Conservation (phyloP, 2,113 vertebrate species). For the Neotoma lepida region DNA sequence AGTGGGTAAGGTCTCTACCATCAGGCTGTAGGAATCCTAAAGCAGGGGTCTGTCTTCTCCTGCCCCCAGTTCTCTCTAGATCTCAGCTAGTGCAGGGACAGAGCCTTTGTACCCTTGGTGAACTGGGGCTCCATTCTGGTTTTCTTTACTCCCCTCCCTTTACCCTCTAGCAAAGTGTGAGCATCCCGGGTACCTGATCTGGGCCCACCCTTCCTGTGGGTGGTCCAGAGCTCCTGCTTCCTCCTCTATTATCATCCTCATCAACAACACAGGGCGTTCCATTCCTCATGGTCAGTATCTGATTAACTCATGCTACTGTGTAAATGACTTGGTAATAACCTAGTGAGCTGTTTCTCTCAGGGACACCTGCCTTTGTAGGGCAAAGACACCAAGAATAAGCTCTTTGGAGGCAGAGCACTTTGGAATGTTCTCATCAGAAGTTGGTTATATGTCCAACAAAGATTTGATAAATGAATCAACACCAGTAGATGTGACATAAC, state of each 20-base stretch:
- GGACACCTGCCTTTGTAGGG: background rate
- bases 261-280: constrained; percentile 64
- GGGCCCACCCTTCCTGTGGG: constrained; percentile 74
- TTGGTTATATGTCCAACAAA: background rate
- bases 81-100: background rate
- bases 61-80: background rate
- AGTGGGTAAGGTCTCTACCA: too few species aligned
- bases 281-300: constrained; percentile 52
- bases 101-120: background rate
- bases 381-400: background rate
- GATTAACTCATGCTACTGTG: constrained; percentile 42
- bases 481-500: too few species aligned
- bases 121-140: background rate
- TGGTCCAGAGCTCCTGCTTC: background rate
- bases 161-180: constrained; percentile 27
- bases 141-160: background rate
- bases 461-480: background rate
- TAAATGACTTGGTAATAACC: constrained; percentile 66
- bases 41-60: background rate
- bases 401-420: background rate
- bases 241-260: constrained; percentile 30
- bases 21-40: background rate
- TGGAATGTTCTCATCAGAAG: background rate
- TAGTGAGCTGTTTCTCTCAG: constrained; percentile 55
- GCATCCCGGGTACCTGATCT: background rate